Evolutionary conservation across 2,888 invertebrate genomes (phyloP), one percentile per base, ranked within the genome.

Genomic region (Cantharis nigra): DNA sequence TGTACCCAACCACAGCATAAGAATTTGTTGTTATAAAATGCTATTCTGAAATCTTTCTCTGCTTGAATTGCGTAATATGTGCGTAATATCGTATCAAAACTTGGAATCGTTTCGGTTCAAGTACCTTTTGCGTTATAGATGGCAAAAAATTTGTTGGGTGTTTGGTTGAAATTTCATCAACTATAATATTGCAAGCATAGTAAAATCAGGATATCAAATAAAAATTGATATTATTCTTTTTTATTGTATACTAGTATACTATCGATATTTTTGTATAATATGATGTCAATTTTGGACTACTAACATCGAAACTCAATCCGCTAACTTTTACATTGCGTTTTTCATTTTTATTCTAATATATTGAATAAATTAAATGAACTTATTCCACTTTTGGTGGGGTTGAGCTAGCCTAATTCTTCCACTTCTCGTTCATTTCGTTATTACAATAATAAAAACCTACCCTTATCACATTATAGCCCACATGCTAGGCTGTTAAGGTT

Each of bases 401-500:
- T 23, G 65, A 26, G 65, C 23, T 67, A 23, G 65, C 20, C 18
- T 67, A 67, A 67, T 67, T 23, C 26, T 67, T 67, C 65, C 65
- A 67, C 65, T 62, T 64, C 14, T 71, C 74, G 65, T 77, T 74
- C 71, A 77, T 74, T 78, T 75, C 69, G 65, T 75, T 78, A 78
- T 78, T 75, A 70, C 75, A 64, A 69, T 70, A 72, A 75, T 78
- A 78, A 78, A 78, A 73, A 71, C 70, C 63, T 70, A 75, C 78
- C 75, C 78, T 78, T 78, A 78, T 78, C 78, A 73, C 72, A 70
- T 63, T 64, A 65, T 26, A 65, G 75, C 73, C 70, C 73, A 65
- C 72, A 78, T 79, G 73, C 65, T 74, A 69, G 63, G 75, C 73
- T 71, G 75, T 77, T 74, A 78, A 75, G 72, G 74, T 76, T 73